A percentile compares a stretch with the other conserved stretches of the same genome.
These are phyloP conservation scores for Sigmodon hispidus DNA, from an alignment of 2,113 vertebrate genomes.

Conservation along the genomic window DNA sequence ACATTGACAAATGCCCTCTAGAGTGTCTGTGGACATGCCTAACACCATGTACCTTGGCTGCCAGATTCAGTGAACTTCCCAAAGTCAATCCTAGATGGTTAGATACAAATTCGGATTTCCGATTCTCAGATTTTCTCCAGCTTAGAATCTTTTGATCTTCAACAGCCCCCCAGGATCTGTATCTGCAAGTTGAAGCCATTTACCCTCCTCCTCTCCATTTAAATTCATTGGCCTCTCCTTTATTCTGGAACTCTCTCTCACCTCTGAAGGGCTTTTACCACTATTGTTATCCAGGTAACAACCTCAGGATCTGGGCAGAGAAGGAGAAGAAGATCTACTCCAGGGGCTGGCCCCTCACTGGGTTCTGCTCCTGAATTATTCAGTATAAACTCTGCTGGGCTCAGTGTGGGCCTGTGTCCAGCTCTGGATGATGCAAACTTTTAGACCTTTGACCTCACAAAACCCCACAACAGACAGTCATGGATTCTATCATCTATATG, in stretches of 20 bases:
- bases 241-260: neutral
- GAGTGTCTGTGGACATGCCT: neutral
- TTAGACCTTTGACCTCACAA: constrained; percentile 29
- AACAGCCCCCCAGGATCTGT: neutral
- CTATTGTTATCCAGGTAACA: neutral
- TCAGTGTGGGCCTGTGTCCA: neutral
- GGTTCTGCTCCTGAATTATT: constrained; percentile 35
- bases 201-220: neutral
- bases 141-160: neutral
- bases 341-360: neutral
- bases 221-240: neutral
- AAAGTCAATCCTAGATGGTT: constrained; percentile 16
- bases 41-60: neutral
- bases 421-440: neutral
- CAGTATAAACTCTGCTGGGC: neutral
- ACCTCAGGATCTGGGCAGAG: neutral
- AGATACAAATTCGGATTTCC: neutral
- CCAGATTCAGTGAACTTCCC: neutral
- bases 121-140: neutral
- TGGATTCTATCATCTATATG: neutral
- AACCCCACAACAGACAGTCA: constrained; percentile 3
- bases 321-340: neutral
- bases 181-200: neutral
- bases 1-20: neutral
- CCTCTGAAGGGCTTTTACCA: neutral